These are phyloP conservation scores for Varanus komodoensis DNA, from an alignment of 2,113 vertebrate genomes.

Conservation along the genomic window DNA sequence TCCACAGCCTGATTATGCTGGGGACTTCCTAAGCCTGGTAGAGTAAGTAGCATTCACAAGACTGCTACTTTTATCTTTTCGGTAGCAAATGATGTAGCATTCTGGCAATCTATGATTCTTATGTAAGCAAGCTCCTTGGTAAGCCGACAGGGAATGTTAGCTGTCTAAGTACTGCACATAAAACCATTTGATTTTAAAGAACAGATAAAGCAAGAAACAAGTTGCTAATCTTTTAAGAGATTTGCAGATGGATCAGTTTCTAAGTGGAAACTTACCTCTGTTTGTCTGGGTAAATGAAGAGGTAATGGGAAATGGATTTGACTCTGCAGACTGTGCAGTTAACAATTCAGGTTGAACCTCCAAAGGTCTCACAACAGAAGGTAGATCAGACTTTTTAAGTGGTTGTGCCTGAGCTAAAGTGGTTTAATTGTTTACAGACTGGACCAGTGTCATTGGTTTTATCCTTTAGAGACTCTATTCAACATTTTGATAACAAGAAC, in stretches of 20 bases:
- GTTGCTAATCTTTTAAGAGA: conserved; percentile 33
- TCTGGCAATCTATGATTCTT: not conserved
- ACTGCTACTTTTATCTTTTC: not conserved
- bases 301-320: conserved; percentile 43
- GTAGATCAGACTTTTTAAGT: conserved; percentile 44
- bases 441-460: not conserved
- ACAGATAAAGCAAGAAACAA: conserved; percentile 11
- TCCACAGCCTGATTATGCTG: too few relatives aligned
- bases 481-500: conserved; percentile 50
- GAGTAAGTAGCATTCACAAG: not conserved
- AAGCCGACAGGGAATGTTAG: not conserved
- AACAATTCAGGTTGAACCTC: conserved; percentile 31
- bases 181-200: conserved; percentile 29
- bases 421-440: conserved; percentile 52
- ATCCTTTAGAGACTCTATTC: conserved; percentile 37
- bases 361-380: conserved; percentile 46
- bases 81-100: not conserved
- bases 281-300: conserved; percentile 38
- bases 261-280: conserved; percentile 35
- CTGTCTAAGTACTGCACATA: not conserved
- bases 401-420: conserved; percentile 32
- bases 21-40: not conserved
- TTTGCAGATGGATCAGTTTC: conserved; percentile 28
- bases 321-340: conserved; percentile 40
- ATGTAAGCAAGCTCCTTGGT: conserved; percentile 10